Evolutionary conservation across 2,888 invertebrate genomes (phyloP), one percentile per base, ranked within the genome.

Genomic region (Diarsia dahlii): DNA sequence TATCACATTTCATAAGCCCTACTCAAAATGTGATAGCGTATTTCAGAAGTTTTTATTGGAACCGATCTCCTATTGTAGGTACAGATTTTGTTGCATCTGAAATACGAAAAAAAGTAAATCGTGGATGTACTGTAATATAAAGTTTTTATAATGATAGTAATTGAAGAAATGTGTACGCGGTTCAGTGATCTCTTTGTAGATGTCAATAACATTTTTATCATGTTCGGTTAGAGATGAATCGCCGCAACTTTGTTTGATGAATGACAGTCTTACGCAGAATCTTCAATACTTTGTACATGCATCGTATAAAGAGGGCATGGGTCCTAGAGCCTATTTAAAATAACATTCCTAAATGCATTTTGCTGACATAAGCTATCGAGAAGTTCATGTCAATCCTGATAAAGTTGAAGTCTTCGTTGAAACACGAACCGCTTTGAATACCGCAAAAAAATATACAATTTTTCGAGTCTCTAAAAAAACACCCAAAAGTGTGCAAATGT

Each of bases 1-100:
- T 80, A 70, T 71, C 28, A 68, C 69, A 63, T 83, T 83, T 83
- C 71, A 63, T 76, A 83, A 83, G 70, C 80, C 67, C 71, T 76
- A 52, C 67, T 70, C 52, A 60, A 82, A 77, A 64, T 78, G 65
- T 70, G 69, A 84, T 83, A 63, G 80, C 68, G 76, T 71, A 71
- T 73, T 83, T 69, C 48, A 46, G 56, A 63, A 80, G n/a, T 71
- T 83, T 83, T 83, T 83, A 10, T 83, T 65, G 23, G 9, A 71
- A 58, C 39, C 75, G 63, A 71, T 75, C 79, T 62, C 72, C 75
- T 45, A 74, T 83, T 80, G 39, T 71, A 58, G 20, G 50, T 48
- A 56, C 28, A 72, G 12, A 58, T 76, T 76, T 76, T 23, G 66
- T 72, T 71, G 46, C 67, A 67, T 67, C 3, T 4, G 12, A 52